These are phyloP conservation scores for Sebastes itinus DNA, from an alignment of 2,797 vertebrate species.

Conservation along the genomic window DNA sequence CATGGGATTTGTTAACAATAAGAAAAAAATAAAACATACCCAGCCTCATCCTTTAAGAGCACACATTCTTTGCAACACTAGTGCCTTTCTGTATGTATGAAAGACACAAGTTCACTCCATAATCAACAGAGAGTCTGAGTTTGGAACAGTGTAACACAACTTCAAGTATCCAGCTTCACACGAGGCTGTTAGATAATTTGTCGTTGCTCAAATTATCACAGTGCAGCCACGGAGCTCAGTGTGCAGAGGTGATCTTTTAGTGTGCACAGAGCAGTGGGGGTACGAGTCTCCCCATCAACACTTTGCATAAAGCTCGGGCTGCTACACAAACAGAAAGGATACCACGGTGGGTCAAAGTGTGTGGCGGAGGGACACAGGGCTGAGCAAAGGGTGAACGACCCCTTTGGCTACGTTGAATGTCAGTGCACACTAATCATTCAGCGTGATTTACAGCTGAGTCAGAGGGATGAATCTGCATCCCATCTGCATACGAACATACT, in stretches of 20 bases:
- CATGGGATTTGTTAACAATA: not conserved
- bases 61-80: constrained; percentile 4
- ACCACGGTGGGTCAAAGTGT: constrained; percentile 51
- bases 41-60: constrained; percentile 10
- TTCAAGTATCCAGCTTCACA: constrained; percentile 33
- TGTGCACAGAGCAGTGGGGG: constrained; percentile 1
- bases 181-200: constrained; percentile 58
- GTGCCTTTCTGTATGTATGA: constrained; percentile 1
- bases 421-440: constrained; percentile 70
- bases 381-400: constrained; percentile 56
- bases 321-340: constrained; percentile 46
- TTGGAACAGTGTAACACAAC: constrained; percentile 11
- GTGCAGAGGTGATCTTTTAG: constrained; percentile 28
- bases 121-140: constrained; percentile 8
- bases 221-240: constrained; percentile 1
- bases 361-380: constrained; percentile 17
- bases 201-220: constrained; percentile 61
- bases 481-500: constrained; percentile 52
- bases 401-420: constrained; percentile 76
- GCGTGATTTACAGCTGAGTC: constrained; percentile 51
- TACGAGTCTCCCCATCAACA: constrained; percentile 21
- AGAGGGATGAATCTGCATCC: constrained; percentile 34
- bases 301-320: constrained; percentile 54
- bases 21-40: constrained; percentile 5
- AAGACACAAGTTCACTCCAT: constrained; percentile 9